Evolutionary conservation across 2,888 invertebrate genomes (phyloP), one percentile per base, ranked within the genome.

Genomic region (Dione juno): DNA sequence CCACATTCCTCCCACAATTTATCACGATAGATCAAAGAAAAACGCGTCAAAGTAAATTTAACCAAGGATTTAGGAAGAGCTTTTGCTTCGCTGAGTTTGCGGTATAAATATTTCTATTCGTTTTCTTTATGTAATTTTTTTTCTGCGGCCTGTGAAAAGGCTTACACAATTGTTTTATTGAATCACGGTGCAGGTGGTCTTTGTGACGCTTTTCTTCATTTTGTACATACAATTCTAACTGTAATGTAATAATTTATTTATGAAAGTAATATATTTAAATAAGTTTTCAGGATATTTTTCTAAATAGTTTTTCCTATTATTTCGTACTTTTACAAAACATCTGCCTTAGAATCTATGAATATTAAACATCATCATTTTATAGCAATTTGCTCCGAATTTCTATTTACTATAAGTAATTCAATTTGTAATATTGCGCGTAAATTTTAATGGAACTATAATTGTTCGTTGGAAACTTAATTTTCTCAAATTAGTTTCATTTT

Each of bases 11-110:
- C 3, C 16, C 9, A 61, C 64, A 64, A 68, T 63, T 63, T 64
- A 68, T 68, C 28, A n/a, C 41, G 54, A 54, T 13, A 68, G 54
- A 68, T 68, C 68, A 63, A 68, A 68, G 53, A 68, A 54, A 67
- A 64, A 64, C 14, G 68, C 53, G 54, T 48, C 53, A 54, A 54
- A 52, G 68, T 69, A 45, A 45, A 64, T 64, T 69, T 54, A 54
- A 64, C 45, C 52, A 45, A 45, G 64, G 54, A 63, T 69, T 69
- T 52, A 19, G 45, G 13, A 11, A 45, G 21, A 59, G 43, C 59
- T 59, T 59, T 50, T 16, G 37, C 37, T 13, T n/a, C 37, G 64
- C 35, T 45, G 61, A 61, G 61, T 45, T 45, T 35, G 61, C 61
- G 61, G 61, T 45, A 61, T 45, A 61, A 61, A 61, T 61, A 45